These are phyloP conservation scores for Dicranocentrus wangi DNA, from an alignment of 2,888 invertebrate species.

Conservation along the genomic window DNA sequence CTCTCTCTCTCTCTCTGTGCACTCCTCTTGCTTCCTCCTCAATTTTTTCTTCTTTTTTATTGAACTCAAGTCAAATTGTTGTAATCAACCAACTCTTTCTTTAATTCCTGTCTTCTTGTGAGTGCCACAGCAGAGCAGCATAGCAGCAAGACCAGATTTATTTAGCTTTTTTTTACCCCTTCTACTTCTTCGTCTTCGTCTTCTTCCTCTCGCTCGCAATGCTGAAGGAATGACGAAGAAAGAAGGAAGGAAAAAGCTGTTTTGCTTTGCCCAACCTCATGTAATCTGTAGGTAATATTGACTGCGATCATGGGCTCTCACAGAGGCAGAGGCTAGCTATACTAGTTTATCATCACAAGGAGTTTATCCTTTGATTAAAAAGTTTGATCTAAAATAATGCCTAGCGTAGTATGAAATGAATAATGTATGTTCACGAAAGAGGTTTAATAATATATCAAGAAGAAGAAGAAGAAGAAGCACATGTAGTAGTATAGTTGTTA, in stretches of 20 bases:
- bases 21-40: not conserved
- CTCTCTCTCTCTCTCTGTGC: not conserved
- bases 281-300: not conserved
- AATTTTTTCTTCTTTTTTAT: not conserved
- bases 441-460: not conserved
- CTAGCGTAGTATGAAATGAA: slow-evolving; percentile 21
- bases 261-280: not conserved
- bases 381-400: slow-evolving; percentile 31
- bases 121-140: no score
- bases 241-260: slow-evolving; percentile 21
- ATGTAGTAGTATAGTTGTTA: not conserved
- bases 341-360: slow-evolving; percentile 15
- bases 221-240: no score
- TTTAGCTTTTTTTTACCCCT: not conserved
- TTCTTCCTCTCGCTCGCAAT: not conserved
- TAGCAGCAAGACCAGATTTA: not conserved
- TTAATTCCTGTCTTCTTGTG: not conserved
- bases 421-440: slow-evolving; percentile 15
- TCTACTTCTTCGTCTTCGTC: not conserved
- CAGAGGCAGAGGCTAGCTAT: slow-evolving; percentile 1
- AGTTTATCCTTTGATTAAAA: slow-evolving; percentile 23
- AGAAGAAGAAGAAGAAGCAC: not conserved
- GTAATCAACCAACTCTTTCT: slow-evolving; percentile 19
- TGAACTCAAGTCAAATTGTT: not conserved
- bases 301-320: not conserved